Base-by-base conservation (phyloP, 2,113 vertebrate species). In the Columba janthina region DNA sequence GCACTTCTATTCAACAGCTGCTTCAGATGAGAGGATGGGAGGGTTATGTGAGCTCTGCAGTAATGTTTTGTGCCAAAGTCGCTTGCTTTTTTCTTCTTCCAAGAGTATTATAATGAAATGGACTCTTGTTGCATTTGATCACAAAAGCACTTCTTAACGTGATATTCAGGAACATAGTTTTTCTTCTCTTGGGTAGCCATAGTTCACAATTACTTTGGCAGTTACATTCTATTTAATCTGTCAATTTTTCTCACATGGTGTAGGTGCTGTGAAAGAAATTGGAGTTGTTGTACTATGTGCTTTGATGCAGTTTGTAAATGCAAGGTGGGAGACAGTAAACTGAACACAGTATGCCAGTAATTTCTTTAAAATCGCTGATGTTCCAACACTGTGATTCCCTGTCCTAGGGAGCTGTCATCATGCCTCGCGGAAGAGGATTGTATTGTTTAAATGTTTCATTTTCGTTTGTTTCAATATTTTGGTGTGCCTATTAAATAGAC, bases 251-350 rank as follows among this genome's bases (percentile, higher is more conserved):
- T 97, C 96, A 91, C 85, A 74, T 70, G 73, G 83, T 60, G 91
- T 80, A 53, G 96, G 97, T 97, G 95, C 97, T 97, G 96, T 58
- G 97, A 97, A 93, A 94, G 95, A 93, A 97, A 98, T 98, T 97
- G 96, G 97, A 97, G 97, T 94, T 70, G 90, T 97, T 98, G 86
- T 32, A 92, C 61, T 88, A 38, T 10, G 42, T 88, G 96, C 96
- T 98, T 98, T 97, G 97, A 97, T 97, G 88, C 71, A 83, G 96
- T 95, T 95, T 97, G 96, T 97, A 97, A 98, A 96, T 29, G 73
- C 91, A 94, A 97, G 96, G 92, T 95, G 92, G 97, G 91, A 97
- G 96, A 94, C 77, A 90, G 97, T 69, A 96, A 96, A 97, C 94
- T 93, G 91, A 93, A 95, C 95, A 70, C 97, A 97, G 96, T 97